Conservation (phyloP, 2,888 invertebrate genomes). For the Allophyes oxyacanthae region DNA sequence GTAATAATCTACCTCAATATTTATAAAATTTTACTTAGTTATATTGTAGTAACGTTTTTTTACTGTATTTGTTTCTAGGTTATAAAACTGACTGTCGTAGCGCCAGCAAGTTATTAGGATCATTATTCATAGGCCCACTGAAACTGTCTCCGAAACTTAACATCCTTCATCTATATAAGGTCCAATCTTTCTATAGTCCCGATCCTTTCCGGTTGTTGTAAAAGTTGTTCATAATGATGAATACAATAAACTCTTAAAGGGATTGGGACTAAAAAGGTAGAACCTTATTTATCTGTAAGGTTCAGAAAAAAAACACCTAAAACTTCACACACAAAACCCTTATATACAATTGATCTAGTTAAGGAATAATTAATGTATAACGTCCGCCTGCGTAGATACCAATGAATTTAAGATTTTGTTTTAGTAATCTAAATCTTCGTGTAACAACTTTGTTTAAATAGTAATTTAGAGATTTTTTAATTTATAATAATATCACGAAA, state of each 20-base stretch:
- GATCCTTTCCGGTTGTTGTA: no score
- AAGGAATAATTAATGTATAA: slow-evolving; percentile 30
- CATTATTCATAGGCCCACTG: slow-evolving; percentile 42
- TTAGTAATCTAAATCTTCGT: slow-evolving; percentile 24
- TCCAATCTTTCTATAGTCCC: slow-evolving; percentile 2
- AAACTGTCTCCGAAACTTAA: slow-evolving; percentile 23
- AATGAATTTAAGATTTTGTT: slow-evolving; percentile 52
- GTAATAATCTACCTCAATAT: slow-evolving; percentile 55
- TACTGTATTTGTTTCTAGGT: slow-evolving; percentile 48
- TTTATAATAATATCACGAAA: slow-evolving; percentile 7
- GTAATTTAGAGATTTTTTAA: slow-evolving; percentile 11
- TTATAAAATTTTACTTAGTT: slow-evolving; percentile 50
- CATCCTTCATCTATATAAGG: slow-evolving; percentile 1
- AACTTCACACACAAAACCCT: slow-evolving; percentile 9
- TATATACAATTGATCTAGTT: slow-evolving; percentile 32
- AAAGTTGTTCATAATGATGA: no score
- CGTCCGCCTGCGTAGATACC: slow-evolving; percentile 53
- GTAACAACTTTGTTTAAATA: slow-evolving; percentile 16
- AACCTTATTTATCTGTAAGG: no score
- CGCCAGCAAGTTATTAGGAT: slow-evolving; percentile 21
- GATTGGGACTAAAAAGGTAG: no score
- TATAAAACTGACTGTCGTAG: slow-evolving; percentile 35
- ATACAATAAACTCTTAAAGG: no score
- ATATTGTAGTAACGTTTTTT: slow-evolving; percentile 47
- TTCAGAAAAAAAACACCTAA: slow-evolving; percentile 14